Conservation (phyloP, 2,888 invertebrate genomes). For the Rotaria sp. region DNA sequence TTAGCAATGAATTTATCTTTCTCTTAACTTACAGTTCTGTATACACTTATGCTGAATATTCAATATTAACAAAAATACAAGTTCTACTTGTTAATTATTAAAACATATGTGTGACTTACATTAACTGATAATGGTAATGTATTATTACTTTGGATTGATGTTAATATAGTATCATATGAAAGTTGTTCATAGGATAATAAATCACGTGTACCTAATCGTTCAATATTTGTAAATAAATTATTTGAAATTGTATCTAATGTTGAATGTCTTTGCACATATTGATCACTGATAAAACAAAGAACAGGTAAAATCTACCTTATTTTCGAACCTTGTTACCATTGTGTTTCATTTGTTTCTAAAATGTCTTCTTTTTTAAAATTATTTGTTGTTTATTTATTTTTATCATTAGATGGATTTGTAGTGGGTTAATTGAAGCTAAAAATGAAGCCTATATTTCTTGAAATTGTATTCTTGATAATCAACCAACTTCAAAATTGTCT, state of each 20-base stretch:
- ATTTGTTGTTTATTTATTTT: not conserved
- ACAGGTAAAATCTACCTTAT: too few species aligned
- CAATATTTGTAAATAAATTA: constrained; percentile 29
- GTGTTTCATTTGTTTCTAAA: constrained; percentile 21
- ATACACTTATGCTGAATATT: too few species aligned
- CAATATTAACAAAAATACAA: too few species aligned
- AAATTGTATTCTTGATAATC: constrained; percentile 82
- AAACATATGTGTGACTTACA: not conserved
- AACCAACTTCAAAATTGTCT: constrained; percentile 62
- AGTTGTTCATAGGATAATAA: not conserved
- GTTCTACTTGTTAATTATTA: too few species aligned
- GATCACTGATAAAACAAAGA: constrained; percentile 33
- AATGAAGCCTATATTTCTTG: constrained; percentile 67
- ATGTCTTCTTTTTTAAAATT: not conserved
- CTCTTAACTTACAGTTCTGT: too few species aligned
- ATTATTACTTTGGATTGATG: not conserved
- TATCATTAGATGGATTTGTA: not conserved
- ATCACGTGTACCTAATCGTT: constrained; percentile 4
- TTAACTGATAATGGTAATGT: not conserved
- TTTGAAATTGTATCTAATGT: constrained; percentile 32
- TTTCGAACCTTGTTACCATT: not conserved
- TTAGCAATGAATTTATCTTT: too few species aligned
- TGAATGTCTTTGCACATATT: constrained; percentile 3
- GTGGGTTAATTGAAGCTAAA: not conserved
- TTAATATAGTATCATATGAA: not conserved